These are phyloP conservation scores for Trypoxylus dichotomus DNA, from an alignment of 1,140 invertebrate genomes.

Conservation along the genomic window DNA sequence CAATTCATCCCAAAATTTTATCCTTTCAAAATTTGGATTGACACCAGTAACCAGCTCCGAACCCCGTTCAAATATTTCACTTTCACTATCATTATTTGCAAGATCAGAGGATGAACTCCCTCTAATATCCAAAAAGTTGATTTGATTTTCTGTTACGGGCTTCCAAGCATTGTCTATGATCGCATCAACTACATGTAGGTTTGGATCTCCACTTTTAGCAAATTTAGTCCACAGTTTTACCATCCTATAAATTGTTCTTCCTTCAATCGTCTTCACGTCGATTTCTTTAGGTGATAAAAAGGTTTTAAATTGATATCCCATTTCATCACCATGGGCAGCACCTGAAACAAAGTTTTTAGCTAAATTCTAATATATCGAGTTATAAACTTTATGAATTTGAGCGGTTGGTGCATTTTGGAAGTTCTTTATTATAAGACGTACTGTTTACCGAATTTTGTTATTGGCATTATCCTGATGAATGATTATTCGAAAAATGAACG, in stretches of 20 bases:
- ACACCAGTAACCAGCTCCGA: slow-evolving; percentile 23
- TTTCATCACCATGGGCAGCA: slow-evolving; percentile 64
- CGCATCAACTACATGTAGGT: slow-evolving; percentile 29
- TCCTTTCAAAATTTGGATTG: slow-evolving; percentile 51
- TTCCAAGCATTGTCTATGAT: slow-evolving; percentile 54
- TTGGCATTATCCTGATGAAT: too few species aligned
- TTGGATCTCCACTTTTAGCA: slow-evolving; percentile 57
- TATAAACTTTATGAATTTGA: too few species aligned
- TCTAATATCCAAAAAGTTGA: slow-evolving; percentile 58
- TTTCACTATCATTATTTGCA: neutral
- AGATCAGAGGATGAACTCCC: slow-evolving; percentile 43
- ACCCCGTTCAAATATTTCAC: slow-evolving; percentile 26
- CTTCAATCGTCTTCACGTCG: slow-evolving; percentile 49
- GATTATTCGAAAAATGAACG: too few species aligned
- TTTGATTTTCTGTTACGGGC: slow-evolving; percentile 54
- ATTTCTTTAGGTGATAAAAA: slow-evolving; percentile 50
- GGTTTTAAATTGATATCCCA: slow-evolving; percentile 64
- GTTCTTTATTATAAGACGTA: too few species aligned
- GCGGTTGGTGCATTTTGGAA: too few species aligned
- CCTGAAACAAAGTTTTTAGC: slow-evolving; percentile 45
- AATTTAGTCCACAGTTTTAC: slow-evolving; percentile 61
- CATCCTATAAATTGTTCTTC: slow-evolving; percentile 55
- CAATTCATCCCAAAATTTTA: slow-evolving; percentile 51
- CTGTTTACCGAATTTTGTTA: too few species aligned
- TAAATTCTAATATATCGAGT: neutral